Base-by-base conservation (phyloP, 2,797 vertebrate species). In the Oryzias dopingdopingensis region DNA sequence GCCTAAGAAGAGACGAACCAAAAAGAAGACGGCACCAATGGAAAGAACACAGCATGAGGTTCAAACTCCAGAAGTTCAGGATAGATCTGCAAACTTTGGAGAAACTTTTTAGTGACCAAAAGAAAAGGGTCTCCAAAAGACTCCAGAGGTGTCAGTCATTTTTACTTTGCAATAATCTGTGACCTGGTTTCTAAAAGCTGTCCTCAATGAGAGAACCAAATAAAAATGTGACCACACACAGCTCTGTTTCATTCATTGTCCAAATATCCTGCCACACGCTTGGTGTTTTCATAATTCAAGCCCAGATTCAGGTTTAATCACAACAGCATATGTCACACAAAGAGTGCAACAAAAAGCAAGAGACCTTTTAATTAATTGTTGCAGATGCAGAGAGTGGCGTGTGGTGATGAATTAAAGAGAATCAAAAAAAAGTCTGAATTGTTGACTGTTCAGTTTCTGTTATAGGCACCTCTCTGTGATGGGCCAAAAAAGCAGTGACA, bases 81-180 rank as follows among this genome's bases (percentile, higher is more conserved):
- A 75, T 86, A 86, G 86, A 82, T 74, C 79, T 73, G 42, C 76
- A 63, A 75, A 80, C 70, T 52, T 74, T 48, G 75, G 50, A 67
- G 56, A 74, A 73, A 74, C 52, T 65, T 58, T 52, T 43, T 65
- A 77, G 59, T 51, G 66, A 77, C 78, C 67, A 74, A 64, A 52
- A 78, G 62, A 75, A 73, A 44, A 70, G 67, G 65, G 71, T 43
- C 60, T 64, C 41, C 26, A 55, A 70, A 70, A 42, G 22, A 22
- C 62, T 59, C 70, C 63, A 57, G 70, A 60, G 76, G 69, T 81
- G 67, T 37, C 82, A 79, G 74, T 86, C 82, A 85, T 65, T 42
- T 66, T 75, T 47, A 66, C 46, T 53, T 62, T 49, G 64, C 47
- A 67, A 59, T 55, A 74, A 66, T 83, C 65, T 65, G 65, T 77